Evolutionary conservation across 2,888 invertebrate genomes (phyloP).

Genomic region (Drosophila paracracens): DNA sequence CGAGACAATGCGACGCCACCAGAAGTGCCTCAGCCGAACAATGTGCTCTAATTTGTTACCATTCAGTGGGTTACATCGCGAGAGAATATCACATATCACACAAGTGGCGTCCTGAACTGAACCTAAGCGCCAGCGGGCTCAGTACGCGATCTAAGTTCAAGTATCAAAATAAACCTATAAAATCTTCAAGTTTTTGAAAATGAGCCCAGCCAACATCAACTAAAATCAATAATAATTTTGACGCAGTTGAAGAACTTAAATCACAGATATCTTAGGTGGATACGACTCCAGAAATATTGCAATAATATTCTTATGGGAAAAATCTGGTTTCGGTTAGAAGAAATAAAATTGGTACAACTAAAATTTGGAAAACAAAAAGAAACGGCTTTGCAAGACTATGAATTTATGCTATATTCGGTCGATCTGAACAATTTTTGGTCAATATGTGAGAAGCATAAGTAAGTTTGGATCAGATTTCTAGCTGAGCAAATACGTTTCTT

Average conservation of each 20-base stretch:
- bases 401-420: not conserved
- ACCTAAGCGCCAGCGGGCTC: slow-evolving; percentile 5
- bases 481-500: not conserved
- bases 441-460: not conserved
- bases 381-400: rapidly evolving
- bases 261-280: not conserved
- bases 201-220: not conserved
- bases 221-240: not conserved
- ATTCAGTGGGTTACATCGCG: slow-evolving; percentile 21
- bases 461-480: not conserved
- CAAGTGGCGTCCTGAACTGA: slow-evolving; percentile 4
- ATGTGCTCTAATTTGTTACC: slow-evolving; percentile 69
- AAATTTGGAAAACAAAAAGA: not conserved
- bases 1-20: slow-evolving; percentile 55
- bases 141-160: slow-evolving; percentile 8
- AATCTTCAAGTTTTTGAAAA: not conserved
- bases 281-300: not conserved
- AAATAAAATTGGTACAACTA: not conserved
- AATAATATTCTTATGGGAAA: not conserved
- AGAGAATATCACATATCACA: slow-evolving; percentile 26
- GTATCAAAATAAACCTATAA: not conserved
- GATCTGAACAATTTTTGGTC: not conserved
- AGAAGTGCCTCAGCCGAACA: slow-evolving; percentile 56
- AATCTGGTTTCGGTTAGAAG: not conserved
- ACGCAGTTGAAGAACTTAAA: not conserved